Percentiles rank a stretch among this genome's conserved stretches.
phyloP scores from a whole-genome alignment of 2,113 vertebrate species.

The Onychorhynchus coronatus region DNA sequence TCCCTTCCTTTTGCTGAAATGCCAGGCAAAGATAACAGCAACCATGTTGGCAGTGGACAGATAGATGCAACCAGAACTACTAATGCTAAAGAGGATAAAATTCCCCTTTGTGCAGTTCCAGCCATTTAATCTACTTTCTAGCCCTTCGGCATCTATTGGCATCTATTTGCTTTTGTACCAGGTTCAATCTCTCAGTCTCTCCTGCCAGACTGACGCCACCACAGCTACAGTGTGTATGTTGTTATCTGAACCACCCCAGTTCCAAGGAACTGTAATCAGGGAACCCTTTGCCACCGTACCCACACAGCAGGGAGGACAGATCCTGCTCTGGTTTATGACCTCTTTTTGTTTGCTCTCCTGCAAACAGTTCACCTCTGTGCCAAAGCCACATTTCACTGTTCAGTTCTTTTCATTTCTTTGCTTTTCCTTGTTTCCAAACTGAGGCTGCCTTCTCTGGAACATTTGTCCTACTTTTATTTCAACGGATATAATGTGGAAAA shows the following conservation, averaged over 20 bases:
- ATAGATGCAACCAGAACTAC: not conserved
- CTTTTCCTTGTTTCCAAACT: not conserved
- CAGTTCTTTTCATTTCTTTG: not conserved
- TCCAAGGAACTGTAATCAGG: rapidly evolving
- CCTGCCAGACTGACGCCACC: not conserved
- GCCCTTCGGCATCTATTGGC: not conserved
- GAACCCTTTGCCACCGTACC: not conserved
- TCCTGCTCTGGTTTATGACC: not conserved
- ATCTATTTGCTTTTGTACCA: not conserved
- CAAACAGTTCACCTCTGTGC: not conserved
- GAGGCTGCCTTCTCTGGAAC: not conserved
- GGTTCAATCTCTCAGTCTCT: not conserved
- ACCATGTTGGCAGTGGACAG: not conserved
- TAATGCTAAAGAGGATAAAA: not conserved
- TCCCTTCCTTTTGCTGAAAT: not conserved
- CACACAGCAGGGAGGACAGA: rapidly evolving
- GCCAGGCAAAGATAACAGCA: not conserved
- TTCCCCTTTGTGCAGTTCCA: not conserved
- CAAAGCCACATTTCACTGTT: too few species aligned
- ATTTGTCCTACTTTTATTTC: not conserved
- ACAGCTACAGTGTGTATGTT: rapidly evolving
- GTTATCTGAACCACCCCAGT: rapidly evolving
- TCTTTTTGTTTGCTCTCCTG: not conserved
- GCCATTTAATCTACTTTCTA: not conserved
- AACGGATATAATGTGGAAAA: not conserved